Evolutionary conservation across 2,888 invertebrate species (phyloP).

Genomic region (Heliconius erato): DNA sequence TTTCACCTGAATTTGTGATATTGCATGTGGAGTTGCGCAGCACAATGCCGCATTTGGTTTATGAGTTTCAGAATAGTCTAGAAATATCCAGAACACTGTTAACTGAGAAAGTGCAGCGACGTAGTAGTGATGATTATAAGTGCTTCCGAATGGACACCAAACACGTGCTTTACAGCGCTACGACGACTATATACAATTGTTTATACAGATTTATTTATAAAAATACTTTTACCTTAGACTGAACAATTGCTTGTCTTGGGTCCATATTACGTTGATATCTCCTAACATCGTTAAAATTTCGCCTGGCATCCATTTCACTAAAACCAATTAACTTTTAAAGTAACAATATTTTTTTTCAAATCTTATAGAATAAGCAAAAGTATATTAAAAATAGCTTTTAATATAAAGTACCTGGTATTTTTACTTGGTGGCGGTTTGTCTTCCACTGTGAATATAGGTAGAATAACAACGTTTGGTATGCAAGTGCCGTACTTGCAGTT

Average conservation of each 20-base stretch:
- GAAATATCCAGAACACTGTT: too few species aligned
- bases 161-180: neutral
- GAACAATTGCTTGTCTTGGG: neutral
- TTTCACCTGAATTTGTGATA: too few species aligned
- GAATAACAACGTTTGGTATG: slow-evolving; percentile 65
- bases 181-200: neutral
- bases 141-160: neutral
- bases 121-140: too few species aligned
- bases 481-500: slow-evolving; percentile 55
- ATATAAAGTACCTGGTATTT: slow-evolving; percentile 14
- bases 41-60: too few species aligned
- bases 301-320: neutral
- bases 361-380: neutral
- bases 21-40: too few species aligned
- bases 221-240: neutral
- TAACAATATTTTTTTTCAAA: neutral
- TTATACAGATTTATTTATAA: neutral
- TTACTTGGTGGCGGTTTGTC: slow-evolving; percentile 61
- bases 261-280: neutral
- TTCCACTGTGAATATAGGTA: slow-evolving; percentile 74
- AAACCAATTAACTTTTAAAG: neutral
- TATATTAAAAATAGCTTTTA: neutral
- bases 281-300: neutral
- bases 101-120: too few species aligned
- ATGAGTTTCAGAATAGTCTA: too few species aligned